These are phyloP conservation scores for Chionis minor DNA, from an alignment of 2,113 vertebrate genomes.

Conservation along the genomic window DNA sequence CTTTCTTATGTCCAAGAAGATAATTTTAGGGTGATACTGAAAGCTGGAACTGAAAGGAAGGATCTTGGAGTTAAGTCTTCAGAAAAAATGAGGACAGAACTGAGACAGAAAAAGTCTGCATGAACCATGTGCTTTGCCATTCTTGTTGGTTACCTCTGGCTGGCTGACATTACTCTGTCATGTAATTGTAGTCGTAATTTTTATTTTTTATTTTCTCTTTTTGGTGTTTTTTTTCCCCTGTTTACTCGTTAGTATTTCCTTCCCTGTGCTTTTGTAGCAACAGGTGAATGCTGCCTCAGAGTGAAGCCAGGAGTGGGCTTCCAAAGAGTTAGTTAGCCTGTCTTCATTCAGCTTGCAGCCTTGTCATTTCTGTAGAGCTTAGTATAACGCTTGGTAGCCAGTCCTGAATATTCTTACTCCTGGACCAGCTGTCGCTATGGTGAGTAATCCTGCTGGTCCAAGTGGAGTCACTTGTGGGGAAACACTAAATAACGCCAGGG, in stretches of 20 bases:
- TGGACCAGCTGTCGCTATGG: background rate
- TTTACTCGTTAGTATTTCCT: background rate
- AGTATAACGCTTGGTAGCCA: too few species aligned
- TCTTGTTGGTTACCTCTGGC: background rate
- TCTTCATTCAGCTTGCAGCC: background rate
- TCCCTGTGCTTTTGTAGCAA: background rate
- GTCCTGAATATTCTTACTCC: background rate
- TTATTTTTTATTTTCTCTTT: background rate
- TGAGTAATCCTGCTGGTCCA: background rate
- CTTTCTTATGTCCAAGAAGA: background rate
- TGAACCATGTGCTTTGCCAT: accelerated
- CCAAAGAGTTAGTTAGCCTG: background rate
- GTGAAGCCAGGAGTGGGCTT: background rate
- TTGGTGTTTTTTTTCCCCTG: background rate
- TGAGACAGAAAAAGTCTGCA: background rate
- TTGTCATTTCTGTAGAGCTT: background rate
- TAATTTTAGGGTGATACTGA: background rate
- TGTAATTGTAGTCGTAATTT: background rate
- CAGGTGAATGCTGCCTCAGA: background rate
- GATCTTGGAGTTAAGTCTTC: background rate
- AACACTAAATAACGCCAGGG: too few species aligned
- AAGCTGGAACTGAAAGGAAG: background rate
- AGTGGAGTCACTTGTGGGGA: background rate
- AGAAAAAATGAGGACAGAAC: background rate
- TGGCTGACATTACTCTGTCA: accelerated